Evolutionary conservation across 2,113 vertebrate species (phyloP).

Genomic region (Scophthalmus maximus): DNA sequence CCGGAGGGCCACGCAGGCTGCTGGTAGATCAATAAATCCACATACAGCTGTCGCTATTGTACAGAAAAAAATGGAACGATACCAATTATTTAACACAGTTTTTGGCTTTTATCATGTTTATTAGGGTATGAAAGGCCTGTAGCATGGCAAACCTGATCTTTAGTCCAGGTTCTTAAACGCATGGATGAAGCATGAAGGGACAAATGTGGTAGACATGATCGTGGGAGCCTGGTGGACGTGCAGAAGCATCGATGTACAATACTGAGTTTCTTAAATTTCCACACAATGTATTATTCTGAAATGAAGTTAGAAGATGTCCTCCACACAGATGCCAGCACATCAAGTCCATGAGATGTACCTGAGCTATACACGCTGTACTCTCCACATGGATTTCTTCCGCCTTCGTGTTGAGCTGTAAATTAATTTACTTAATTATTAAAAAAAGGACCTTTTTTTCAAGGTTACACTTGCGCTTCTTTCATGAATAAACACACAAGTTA

Average conservation of each 20-base stretch:
- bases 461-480: slow-evolving; percentile 49
- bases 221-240: no score
- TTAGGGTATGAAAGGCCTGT: not conserved
- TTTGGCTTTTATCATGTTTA: not conserved
- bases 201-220: not conserved
- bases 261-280: no score
- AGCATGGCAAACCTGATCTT: not conserved
- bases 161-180: not conserved
- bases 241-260: no score
- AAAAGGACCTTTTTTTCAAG: slow-evolving; percentile 59
- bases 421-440: slow-evolving; percentile 54
- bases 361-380: not conserved
- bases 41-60: not conserved
- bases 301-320: no score
- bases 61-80: not conserved
- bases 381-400: no score
- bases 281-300: no score
- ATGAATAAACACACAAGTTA: slow-evolving; percentile 66
- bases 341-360: slow-evolving; percentile 6
- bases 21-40: not conserved
- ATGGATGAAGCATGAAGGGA: no score
- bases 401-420: not conserved
- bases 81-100: not conserved
- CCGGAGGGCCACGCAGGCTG: not conserved
- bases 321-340: no score